Base-by-base conservation (phyloP, 1,140 invertebrate genomes). In the Drosophila athabasca region DNA sequence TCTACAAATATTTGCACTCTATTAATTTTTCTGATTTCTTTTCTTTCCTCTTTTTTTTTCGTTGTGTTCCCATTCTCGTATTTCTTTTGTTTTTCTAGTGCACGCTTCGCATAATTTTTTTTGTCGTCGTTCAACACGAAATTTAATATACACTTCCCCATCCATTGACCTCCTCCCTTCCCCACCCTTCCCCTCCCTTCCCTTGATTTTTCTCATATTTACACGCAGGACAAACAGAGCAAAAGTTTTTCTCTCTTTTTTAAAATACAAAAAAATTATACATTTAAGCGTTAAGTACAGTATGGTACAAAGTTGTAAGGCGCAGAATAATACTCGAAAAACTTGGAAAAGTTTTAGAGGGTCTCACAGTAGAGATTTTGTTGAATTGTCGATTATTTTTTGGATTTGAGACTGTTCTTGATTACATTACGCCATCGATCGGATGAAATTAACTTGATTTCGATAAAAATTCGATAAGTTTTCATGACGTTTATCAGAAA, bases 1-100 rank as follows among this genome's bases (percentile, higher is more conserved):
- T 87, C 73, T 88, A 90, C 88, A 90, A 90, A 90, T 90, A 90
- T 90, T 90, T 90, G 88, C 88, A 89, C 62, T 78, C 84, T 89
- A 89, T 89, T 89, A 84, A 89, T 83, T 89, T 88, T 84, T 76
- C 79, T 80, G 79, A 71, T 74, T 74, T 67, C 45, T 64, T 66
- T 48, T 62, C 70, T 45, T 44, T 68, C 55, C 53, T 64, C 54
- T 52, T 83, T 59, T 58, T 62, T 59, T 83, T 59, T 58, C 52
- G 58, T 51, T 51, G 54, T 22, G 50, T 61, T 53, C 26, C 46
- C 45, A 45, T 51, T 60, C 66, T 81, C 60, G 73, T 60, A 24
- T 83, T 66, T 61, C 53, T 57, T 77, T 84, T 90, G 77, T 82
- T 82, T 79, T 76, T 70, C 74, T 71, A 84, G 68, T 87, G 62